These are phyloP conservation scores for Chymomyza costata DNA, from an alignment of 1,140 invertebrate genomes.

Conservation along the genomic window DNA sequence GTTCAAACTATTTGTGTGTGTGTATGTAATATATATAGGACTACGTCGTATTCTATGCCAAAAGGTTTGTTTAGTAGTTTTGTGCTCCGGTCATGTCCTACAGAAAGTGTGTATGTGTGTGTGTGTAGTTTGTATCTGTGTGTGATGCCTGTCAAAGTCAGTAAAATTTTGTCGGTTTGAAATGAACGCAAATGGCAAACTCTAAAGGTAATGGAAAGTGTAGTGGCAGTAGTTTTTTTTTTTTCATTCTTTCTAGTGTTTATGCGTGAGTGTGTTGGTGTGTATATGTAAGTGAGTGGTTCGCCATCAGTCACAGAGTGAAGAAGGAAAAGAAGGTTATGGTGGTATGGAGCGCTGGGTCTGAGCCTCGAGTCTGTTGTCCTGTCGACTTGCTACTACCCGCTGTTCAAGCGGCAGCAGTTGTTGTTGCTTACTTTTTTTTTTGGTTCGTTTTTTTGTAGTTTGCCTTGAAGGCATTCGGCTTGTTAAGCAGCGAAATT, in stretches of 20 bases:
- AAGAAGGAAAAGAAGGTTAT: too few relatives aligned
- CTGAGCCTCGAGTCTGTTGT: too few relatives aligned
- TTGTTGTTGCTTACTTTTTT: conserved; percentile 13
- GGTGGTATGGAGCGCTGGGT: too few relatives aligned
- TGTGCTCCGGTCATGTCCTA: too few relatives aligned
- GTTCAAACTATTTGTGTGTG: too few relatives aligned
- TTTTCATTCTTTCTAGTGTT: conserved; percentile 9
- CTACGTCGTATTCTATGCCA: too few relatives aligned
- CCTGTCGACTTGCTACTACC: conserved; percentile 2
- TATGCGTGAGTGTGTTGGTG: too few relatives aligned
- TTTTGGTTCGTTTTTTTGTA: conserved; percentile 19
- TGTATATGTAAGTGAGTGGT: too few relatives aligned
- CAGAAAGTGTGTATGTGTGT: conserved; percentile 15
- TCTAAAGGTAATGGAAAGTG: conserved; percentile 55
- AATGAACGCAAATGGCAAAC: conserved; percentile 36
- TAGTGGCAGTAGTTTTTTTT: conserved; percentile 26
- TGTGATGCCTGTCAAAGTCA: conserved; percentile 59
- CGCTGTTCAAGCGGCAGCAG: conserved; percentile 9
- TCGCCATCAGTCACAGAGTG: conserved; percentile 18
- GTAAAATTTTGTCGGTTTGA: conserved; percentile 56
- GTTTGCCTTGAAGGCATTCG: conserved; percentile 44
- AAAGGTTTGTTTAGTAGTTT: too few relatives aligned
- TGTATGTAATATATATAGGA: too few relatives aligned
- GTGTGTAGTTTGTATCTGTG: conserved; percentile 15
- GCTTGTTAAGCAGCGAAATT: conserved; percentile 47